Evolutionary conservation across 2,888 invertebrate genomes (phyloP).

Genomic region (Ornithoptera priamus): DNA sequence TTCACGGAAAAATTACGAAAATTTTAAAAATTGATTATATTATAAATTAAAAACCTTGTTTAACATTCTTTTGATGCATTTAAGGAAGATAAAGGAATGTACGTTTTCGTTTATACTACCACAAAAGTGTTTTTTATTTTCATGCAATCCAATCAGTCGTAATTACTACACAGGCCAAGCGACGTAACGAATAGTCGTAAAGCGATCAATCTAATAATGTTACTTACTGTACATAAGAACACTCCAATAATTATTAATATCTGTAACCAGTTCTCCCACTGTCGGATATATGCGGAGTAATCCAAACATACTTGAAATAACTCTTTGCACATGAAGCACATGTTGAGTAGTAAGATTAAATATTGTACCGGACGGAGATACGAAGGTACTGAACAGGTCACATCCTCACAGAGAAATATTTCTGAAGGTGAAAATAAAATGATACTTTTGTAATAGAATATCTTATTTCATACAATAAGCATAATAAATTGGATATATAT

Average conservation of each 20-base stretch:
- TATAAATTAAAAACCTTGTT: neutral
- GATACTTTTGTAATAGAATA: neutral
- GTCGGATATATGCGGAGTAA: slow-evolving; percentile 85
- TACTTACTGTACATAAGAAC: slow-evolving; percentile 82
- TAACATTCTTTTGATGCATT: too few relatives aligned
- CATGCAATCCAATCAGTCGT: neutral
- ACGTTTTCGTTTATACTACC: too few relatives aligned
- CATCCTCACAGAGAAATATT: slow-evolving; percentile 75
- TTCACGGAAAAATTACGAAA: neutral
- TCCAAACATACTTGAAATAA: slow-evolving; percentile 88
- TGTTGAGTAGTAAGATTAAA: slow-evolving; percentile 82
- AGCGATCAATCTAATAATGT: slow-evolving; percentile 1
- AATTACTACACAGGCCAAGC: neutral
- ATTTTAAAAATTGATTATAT: neutral
- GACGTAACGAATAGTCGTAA: neutral
- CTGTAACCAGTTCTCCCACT: slow-evolving; percentile 93
- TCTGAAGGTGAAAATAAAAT: slow-evolving; percentile 50
- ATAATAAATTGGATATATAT: too few relatives aligned
- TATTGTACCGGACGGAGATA: slow-evolving; percentile 77
- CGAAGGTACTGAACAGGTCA: slow-evolving; percentile 62
- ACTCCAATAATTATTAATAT: slow-evolving; percentile 87
- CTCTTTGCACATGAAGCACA: slow-evolving; percentile 85
- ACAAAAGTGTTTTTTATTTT: too few relatives aligned
- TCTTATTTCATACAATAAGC: too few relatives aligned
- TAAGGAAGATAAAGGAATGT: too few relatives aligned